Evolutionary conservation across 2,113 vertebrate species (phyloP).

Genomic region (Panurus biarmicus): DNA sequence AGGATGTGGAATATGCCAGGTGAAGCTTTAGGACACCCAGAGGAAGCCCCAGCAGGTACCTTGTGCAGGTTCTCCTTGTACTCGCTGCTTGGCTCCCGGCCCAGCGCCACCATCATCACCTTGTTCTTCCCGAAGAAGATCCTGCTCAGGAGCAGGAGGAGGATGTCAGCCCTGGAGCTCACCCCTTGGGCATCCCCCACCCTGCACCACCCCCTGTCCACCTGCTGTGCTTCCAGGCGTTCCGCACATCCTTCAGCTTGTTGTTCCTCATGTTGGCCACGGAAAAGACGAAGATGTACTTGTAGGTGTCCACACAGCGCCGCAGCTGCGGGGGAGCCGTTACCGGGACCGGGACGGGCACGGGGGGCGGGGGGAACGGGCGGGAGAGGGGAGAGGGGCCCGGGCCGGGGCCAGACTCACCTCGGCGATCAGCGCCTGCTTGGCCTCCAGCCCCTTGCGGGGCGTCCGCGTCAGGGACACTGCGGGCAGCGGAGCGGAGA

Average conservation of each 20-base stretch:
- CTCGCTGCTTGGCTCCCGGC: slow-evolving; percentile 83
- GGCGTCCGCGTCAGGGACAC: slow-evolving; percentile 43
- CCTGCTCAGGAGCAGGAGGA: slow-evolving; percentile 49
- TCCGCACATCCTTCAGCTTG: slow-evolving; percentile 90
- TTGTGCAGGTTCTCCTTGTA: slow-evolving; percentile 94
- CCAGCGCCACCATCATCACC: slow-evolving; percentile 93
- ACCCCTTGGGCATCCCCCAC: fast-evolving
- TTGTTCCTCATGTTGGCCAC: slow-evolving; percentile 95
- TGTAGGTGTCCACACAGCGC: slow-evolving; percentile 94
- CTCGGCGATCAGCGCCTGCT: slow-evolving; percentile 21
- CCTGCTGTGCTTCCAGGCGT: slow-evolving; percentile 98
- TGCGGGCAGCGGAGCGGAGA: background rate
- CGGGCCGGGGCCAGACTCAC: background rate
- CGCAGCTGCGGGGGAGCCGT: slow-evolving; percentile 74
- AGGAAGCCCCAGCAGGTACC: slow-evolving; percentile 49
- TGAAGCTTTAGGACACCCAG: fast-evolving
- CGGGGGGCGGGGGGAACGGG: no score
- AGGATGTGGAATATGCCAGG: fast-evolving
- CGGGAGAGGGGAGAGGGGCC: fast-evolving
- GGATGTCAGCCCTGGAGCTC: background rate
- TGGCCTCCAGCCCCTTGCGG: slow-evolving; percentile 27
- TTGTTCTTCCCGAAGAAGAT: slow-evolving; percentile 99
- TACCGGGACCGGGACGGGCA: background rate
- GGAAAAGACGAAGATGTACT: slow-evolving; percentile 87
- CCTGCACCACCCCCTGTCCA: background rate